These are phyloP conservation scores for Salminus brasiliensis DNA, from an alignment of 2,113 vertebrate genomes.

Conservation along the genomic window DNA sequence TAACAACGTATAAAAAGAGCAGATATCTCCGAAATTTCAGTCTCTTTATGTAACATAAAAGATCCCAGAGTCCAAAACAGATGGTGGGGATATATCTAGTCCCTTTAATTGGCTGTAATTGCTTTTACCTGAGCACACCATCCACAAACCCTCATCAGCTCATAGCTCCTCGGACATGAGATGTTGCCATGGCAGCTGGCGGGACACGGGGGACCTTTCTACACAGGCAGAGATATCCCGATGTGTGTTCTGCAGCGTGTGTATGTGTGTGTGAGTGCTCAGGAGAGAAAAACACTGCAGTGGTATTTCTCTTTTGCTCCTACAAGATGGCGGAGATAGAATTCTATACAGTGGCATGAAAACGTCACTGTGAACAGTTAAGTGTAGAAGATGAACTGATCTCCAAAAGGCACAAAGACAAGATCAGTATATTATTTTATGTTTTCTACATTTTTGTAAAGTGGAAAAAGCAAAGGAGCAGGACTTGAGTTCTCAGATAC, in stretches of 20 bases:
- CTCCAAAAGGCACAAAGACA: too few species aligned
- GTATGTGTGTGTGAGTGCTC: background rate
- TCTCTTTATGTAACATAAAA: background rate
- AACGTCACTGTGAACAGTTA: too few species aligned
- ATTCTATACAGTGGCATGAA: too few species aligned
- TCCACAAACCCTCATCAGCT: slow-evolving; percentile 2
- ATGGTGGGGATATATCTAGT: background rate
- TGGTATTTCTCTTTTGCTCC: background rate
- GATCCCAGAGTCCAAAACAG: background rate
- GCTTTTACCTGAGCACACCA: slow-evolving; percentile 5
- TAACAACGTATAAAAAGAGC: background rate
- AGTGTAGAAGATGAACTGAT: too few species aligned
- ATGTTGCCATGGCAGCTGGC: slow-evolving; percentile 39
- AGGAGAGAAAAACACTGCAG: background rate
- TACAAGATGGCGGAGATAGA: too few species aligned
- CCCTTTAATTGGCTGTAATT: background rate
- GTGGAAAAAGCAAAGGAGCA: too few species aligned
- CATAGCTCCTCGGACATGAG: background rate
- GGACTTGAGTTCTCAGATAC: too few species aligned
- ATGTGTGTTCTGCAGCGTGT: background rate
- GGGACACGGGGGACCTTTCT: slow-evolving; percentile 16
- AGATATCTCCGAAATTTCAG: background rate
- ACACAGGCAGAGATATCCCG: background rate
- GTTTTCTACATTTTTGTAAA: too few species aligned
- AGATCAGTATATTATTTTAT: too few species aligned